Base-by-base conservation (phyloP, 30 jellyfish, hydroid and myxozoan genomes). In the Aurelia aurita region DNA sequence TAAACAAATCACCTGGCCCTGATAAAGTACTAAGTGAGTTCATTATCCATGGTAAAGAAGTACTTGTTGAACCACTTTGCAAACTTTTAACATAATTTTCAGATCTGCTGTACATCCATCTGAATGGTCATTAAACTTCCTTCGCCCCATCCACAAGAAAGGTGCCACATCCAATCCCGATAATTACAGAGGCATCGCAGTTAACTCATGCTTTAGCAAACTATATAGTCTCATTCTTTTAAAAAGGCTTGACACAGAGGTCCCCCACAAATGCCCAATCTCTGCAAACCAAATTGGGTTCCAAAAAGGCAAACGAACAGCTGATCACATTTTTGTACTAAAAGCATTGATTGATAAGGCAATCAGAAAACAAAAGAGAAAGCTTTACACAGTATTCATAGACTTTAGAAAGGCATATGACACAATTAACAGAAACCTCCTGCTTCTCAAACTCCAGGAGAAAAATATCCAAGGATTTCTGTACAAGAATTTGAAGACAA, bases 151-250 rank as follows among this genome's bases (percentile, higher is more conserved):
- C 79, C 79, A 67, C 58, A 67, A 67, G 27, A 67, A 67, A 22
- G 79, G 79, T 67, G 79, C 58, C 79, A 67, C 25, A 67, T 25
- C 29, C 2, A 46, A 72, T 46, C 73, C 84, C 34, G 84, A 22
- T 46, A 53, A 72, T 22, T 45, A 72, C 51, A 67, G 58, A 32
- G 79, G 79, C 5, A 67, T 67, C 53, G 77, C 49, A 4, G 53
- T 59, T 9, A 59, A 20, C 72, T 59, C 72, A 20, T 59, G 72
- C n/a, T n/a, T 62, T 62, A 62, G 74, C 39, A 62, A 62, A 62
- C 74, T 62, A 12, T 62, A 2, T 62, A 62, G 74, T 62, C 39
- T n/a, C 39, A 62, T 62, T 62, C 74, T 62, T 12, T 25, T 69
- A n/a, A 44, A 69, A 44, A 32, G 34, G 28, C 69, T 21, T 69